Conservation (phyloP, 2,797 vertebrate species). For the Gallinago stenura region DNA sequence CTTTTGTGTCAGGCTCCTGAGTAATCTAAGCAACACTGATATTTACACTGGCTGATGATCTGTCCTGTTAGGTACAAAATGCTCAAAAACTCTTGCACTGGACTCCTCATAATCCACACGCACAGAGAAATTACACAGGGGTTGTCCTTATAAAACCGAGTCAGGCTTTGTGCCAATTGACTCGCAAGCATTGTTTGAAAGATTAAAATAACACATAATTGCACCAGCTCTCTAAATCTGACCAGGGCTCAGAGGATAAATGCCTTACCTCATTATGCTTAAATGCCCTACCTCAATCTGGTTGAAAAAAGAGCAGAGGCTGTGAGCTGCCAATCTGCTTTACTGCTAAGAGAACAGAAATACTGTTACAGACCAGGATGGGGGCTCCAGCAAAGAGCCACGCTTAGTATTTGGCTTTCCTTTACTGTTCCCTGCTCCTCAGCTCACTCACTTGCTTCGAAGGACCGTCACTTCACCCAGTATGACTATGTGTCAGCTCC, state of each 20-base stretch:
- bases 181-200: constrained; percentile 27
- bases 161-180: constrained; percentile 13
- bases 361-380: neutral
- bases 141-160: constrained; percentile 47
- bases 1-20: neutral
- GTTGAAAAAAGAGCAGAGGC: constrained; percentile 38
- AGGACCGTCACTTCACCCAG: neutral
- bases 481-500: neutral
- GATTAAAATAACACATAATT: constrained; percentile 45
- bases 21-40: neutral
- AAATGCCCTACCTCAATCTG: constrained; percentile 41
- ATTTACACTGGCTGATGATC: neutral
- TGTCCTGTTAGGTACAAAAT: neutral
- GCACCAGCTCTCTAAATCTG: constrained; percentile 53
- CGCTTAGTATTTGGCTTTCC: neutral
- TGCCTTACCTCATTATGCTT: constrained; percentile 20
- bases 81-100: neutral
- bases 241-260: constrained; percentile 53
- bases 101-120: neutral
- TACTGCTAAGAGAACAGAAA: neutral
- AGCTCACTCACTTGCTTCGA: neutral
- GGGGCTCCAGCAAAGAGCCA: neutral
- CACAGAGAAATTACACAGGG: neutral
- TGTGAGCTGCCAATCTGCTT: constrained; percentile 17
- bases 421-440: neutral